Conservation (phyloP, 2,888 invertebrate species). For the Tetropium fuscum region DNA sequence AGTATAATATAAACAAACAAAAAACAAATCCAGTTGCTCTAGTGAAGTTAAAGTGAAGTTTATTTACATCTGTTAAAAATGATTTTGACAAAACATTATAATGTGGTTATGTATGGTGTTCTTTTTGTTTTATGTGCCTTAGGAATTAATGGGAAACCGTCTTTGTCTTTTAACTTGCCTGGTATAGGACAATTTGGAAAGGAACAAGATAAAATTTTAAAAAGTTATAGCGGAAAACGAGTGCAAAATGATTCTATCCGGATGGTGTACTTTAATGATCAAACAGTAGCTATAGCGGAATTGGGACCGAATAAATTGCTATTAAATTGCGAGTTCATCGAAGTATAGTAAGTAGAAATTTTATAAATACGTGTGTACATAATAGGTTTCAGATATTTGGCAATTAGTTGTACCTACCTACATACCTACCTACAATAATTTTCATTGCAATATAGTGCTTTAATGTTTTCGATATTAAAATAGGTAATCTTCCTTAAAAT, state of each 20-base stretch:
- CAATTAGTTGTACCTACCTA: too few relatives aligned
- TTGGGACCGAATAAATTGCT: conserved; percentile 78
- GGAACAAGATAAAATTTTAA: conserved; percentile 52
- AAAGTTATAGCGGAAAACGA: conserved; percentile 76
- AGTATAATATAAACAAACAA: conserved; percentile 23
- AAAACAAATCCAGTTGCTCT: conserved; percentile 21
- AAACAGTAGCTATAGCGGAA: conserved; percentile 86
- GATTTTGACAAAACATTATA: conserved; percentile 36
- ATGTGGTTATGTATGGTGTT: conserved; percentile 49
- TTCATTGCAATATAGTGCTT: too few relatives aligned
- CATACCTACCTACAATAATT: too few relatives aligned
- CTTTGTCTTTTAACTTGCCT: conserved; percentile 56
- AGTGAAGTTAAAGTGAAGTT: conserved; percentile 23
- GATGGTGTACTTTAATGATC: conserved; percentile 85
- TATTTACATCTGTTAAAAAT: conserved; percentile 21
- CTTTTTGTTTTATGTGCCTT: conserved; percentile 52
- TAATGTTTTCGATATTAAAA: too few relatives aligned
- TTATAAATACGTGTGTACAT: too few relatives aligned
- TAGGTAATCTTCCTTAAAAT: too few relatives aligned
- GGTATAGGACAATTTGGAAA: conserved; percentile 49
- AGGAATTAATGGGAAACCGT: conserved; percentile 57
- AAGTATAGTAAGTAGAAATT: conserved; percentile 84
- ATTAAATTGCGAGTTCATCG: conserved; percentile 84
- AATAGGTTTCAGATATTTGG: too few relatives aligned
- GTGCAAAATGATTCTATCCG: conserved; percentile 75